These are phyloP conservation scores for Benitochromis conjunctus DNA, from an alignment of 2,113 vertebrate genomes.

Conservation along the genomic window DNA sequence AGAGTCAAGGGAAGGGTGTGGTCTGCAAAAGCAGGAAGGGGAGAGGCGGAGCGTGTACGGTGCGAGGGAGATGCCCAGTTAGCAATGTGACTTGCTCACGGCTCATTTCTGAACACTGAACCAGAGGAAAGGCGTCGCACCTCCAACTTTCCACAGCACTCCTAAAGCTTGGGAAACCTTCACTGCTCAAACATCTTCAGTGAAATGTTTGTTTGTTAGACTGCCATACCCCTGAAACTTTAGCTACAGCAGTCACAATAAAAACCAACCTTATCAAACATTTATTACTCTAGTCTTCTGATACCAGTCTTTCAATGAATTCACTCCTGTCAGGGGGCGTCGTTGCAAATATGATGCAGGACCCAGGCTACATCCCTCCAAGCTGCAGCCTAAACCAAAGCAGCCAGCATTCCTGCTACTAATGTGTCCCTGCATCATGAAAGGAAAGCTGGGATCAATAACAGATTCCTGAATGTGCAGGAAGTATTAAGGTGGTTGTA, in stretches of 20 bases:
- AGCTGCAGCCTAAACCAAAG: neutral
- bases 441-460: neutral
- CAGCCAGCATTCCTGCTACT: neutral
- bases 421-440: neutral
- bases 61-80: neutral
- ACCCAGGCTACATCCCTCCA: neutral
- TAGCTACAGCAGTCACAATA: neutral
- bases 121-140: neutral
- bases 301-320: neutral
- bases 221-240: neutral
- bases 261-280: rapidly evolving
- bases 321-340: neutral
- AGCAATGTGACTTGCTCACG: neutral
- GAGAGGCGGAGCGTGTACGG: neutral
- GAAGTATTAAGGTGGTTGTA: neutral
- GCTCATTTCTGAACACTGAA: neutral
- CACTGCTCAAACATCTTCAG: neutral
- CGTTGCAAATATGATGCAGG: neutral
- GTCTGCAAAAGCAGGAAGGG: neutral
- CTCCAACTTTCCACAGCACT: neutral
- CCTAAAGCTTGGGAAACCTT: neutral
- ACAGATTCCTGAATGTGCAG: neutral
- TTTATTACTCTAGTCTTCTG: neutral
- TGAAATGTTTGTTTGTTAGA: neutral
- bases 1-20: conserved; percentile 7